Conservation (phyloP, 2,888 invertebrate species). For the Tanytarsus gracilentus region DNA sequence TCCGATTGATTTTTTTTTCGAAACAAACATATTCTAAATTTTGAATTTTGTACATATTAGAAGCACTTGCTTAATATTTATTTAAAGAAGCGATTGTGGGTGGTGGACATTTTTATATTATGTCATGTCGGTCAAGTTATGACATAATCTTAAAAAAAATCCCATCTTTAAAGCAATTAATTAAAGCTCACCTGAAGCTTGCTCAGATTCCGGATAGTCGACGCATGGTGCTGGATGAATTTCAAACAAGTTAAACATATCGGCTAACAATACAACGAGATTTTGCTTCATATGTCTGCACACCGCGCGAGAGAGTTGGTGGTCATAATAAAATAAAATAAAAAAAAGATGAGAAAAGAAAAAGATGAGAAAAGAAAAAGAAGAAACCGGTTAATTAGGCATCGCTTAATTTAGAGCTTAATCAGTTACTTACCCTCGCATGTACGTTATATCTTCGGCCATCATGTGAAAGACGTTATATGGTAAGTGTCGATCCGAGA, state of each 20-base stretch:
- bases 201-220: conserved; percentile 57
- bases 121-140: too few species aligned
- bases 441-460: conserved; percentile 91
- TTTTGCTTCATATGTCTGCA: conserved; percentile 82
- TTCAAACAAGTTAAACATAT: conserved; percentile 88
- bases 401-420: background rate
- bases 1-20: too few species aligned
- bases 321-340: too few species aligned
- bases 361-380: background rate
- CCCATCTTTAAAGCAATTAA: background rate
- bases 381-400: background rate
- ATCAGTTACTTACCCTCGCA: conserved; percentile 62
- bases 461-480: conserved; percentile 86
- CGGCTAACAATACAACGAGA: conserved; percentile 82
- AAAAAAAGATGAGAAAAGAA: background rate
- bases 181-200: conserved; percentile 29
- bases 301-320: too few species aligned
- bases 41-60: background rate
- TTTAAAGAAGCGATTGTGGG: background rate
- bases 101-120: background rate
- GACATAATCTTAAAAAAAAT: too few species aligned
- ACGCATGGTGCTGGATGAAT: conserved; percentile 86
- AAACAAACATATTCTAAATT: conserved; percentile 6
- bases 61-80: background rate
- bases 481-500: conserved; percentile 76